Evolutionary conservation across 2,797 vertebrate genomes (phyloP).

Genomic region (Hippocampus kuda): DNA sequence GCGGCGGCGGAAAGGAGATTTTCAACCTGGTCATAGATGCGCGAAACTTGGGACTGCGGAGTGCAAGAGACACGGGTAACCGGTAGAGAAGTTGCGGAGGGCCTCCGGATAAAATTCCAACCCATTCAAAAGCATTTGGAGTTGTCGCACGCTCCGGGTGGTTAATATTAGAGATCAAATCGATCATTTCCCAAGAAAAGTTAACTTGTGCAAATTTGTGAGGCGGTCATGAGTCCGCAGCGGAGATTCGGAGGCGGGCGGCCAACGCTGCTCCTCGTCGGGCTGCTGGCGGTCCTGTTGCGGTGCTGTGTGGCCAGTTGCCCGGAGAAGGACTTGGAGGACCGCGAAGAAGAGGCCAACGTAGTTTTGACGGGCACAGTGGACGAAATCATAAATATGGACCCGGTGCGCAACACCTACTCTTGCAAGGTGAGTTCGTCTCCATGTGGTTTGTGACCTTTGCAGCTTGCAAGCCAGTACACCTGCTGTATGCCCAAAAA

Average conservation of each 20-base stretch:
- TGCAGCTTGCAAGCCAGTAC: conserved; percentile 7
- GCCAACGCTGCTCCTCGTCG: conserved; percentile 51
- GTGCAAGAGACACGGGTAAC: conserved; percentile 35
- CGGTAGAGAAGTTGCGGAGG: conserved; percentile 46
- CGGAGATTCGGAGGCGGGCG: conserved; percentile 50
- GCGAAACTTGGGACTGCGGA: conserved; percentile 38
- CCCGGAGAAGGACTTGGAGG: conserved; percentile 82
- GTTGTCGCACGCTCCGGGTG: conserved; percentile 10
- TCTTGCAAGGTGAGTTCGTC: conserved; percentile 84
- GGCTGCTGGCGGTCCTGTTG: conserved; percentile 55
- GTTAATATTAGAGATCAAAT: not conserved
- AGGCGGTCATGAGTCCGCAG: conserved; percentile 60
- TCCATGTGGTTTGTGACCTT: not conserved
- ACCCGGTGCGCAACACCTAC: conserved; percentile 92
- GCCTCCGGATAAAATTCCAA: conserved; percentile 12
- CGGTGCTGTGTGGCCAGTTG: conserved; percentile 68
- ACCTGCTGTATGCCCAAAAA: conserved; percentile 36
- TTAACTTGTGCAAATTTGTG: conserved; percentile 36
- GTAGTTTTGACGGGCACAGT: conserved; percentile 93
- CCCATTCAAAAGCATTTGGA: conserved; percentile 24
- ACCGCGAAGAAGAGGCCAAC: conserved; percentile 88
- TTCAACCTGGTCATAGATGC: conserved; percentile 58
- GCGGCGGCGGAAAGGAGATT: conserved; percentile 55
- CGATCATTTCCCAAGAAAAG: conserved; percentile 23
- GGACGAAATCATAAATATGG: conserved; percentile 94